These are phyloP conservation scores for Alaudala cheleensis DNA, from an alignment of 2,113 vertebrate species.

Conservation along the genomic window DNA sequence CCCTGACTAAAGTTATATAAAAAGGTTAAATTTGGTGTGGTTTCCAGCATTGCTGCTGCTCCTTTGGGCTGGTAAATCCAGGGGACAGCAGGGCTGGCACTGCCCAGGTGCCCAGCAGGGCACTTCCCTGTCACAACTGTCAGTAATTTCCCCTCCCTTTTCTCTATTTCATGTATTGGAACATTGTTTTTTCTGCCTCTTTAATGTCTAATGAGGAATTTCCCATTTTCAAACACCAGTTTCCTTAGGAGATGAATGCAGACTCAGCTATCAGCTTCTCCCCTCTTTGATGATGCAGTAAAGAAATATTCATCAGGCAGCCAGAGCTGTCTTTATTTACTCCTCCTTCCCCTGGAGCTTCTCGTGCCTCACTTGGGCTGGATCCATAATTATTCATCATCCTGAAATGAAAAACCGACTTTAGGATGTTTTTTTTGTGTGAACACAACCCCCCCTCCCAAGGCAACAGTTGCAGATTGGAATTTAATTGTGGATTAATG, in stretches of 20 bases:
- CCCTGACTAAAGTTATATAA: background rate
- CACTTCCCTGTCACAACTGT: background rate
- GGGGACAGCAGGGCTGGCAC: background rate
- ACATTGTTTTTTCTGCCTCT: background rate
- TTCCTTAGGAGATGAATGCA: background rate
- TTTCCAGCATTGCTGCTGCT: background rate
- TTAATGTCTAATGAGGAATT: background rate
- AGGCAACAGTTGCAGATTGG: background rate
- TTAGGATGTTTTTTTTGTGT: background rate
- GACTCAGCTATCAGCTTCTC: background rate
- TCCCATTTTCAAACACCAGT: background rate
- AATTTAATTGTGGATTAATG: background rate
- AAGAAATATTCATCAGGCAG: background rate
- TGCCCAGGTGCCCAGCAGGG: background rate
- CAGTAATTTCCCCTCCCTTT: background rate
- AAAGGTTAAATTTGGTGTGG: accelerated
- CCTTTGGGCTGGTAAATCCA: background rate
- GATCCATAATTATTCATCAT: background rate
- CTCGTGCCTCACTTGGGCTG: background rate
- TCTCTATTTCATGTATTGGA: background rate
- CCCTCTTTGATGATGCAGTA: background rate
- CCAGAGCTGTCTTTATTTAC: background rate
- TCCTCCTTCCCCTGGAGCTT: background rate
- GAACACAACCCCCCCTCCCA: background rate
- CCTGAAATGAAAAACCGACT: background rate